A percentile compares a stretch with the other conserved stretches of the same genome.
Evolutionary conservation across 2,113 vertebrate species (phyloP).

Genomic region (Dromas ardeola): DNA sequence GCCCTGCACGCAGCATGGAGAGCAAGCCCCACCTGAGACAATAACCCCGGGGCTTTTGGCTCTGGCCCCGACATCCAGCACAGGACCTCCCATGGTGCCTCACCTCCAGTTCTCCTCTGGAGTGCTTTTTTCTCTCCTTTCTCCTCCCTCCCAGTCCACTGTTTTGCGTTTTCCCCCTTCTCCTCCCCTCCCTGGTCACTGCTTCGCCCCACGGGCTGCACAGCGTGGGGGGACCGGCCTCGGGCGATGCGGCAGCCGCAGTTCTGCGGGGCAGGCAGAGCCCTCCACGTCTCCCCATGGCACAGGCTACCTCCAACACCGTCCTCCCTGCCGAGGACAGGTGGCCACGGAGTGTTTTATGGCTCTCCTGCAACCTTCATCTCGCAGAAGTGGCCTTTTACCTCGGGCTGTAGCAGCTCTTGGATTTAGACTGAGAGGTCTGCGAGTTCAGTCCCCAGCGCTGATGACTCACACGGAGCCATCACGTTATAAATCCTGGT

Average conservation of each 20-base stretch:
- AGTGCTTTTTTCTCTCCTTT: rapidly evolving
- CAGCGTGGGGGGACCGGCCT: rapidly evolving
- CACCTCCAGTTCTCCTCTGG: not conserved
- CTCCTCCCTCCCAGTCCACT: not conserved
- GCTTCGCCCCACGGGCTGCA: not conserved
- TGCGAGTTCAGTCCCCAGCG: not conserved
- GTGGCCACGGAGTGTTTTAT: not conserved
- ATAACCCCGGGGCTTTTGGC: rapidly evolving
- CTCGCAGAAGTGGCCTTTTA: not conserved
- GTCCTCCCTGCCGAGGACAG: not conserved
- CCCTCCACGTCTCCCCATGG: not conserved
- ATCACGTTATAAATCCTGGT: not conserved
- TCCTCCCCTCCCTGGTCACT: not conserved
- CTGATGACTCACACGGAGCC: not conserved
- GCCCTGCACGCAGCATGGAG: not conserved
- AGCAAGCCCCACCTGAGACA: not conserved
- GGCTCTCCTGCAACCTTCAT: not conserved
- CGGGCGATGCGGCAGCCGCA: rapidly evolving
- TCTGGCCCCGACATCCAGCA: not conserved
- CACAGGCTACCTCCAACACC: not conserved
- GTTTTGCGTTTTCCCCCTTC: not conserved
- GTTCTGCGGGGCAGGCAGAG: not conserved
- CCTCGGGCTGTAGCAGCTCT: not conserved
- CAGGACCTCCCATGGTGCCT: too few relatives aligned
- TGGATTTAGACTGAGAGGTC: not conserved